Evolutionary conservation across 92 coral and sea anemone genomes (phyloP), one percentile per base, ranked within the genome.

Genomic region (Phenganax stokvisi): DNA sequence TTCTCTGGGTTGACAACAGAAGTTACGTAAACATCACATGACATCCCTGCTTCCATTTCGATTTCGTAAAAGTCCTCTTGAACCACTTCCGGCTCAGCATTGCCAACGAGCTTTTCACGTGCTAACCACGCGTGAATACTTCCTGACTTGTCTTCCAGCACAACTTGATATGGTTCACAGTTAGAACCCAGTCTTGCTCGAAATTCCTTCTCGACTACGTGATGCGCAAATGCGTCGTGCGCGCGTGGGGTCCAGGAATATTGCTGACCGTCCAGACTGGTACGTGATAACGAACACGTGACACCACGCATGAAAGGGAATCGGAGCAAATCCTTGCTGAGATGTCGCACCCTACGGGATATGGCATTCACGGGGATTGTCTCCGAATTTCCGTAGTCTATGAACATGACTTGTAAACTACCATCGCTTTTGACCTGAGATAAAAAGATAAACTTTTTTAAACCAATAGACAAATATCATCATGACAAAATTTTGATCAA

Each of bases 351-450:
- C 10, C 83, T 63, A 17, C 31, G 47, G 16, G 56, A n/a, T 51
- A 79, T 13, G 12, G 63, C 83, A 13, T 17, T 73, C 25, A 5
- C 9, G 47, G 83, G 83, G 60, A 89, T 69, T 9, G 77, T 88
- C 68, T 93, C 98, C 7, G 83, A 76, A 71, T 92, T 93, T 7
- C 98, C 98, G 80, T 93, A 93, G 72, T 93, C 98, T 74, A 93
- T 85, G 68, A 92, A 93, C 13, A 90, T 84, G 30, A 93, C 88
- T 8, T 84, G 81, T 2, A 86, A 84, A 10, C 72, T 75, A 11
- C 79, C 88, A 25, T 60, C 80, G n/a, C 66, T 75, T 6, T 37
- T 37, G 47, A 37, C 47, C 47, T 37, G 47, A 37, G 47, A 37
- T 37, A 37, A 37, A 37, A 37, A 37, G 25, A 20, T 20, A 37